Evolutionary conservation across 2,113 vertebrate species (phyloP), one percentile per base, ranked within the genome.

Genomic region (Tamias sibiricus): DNA sequence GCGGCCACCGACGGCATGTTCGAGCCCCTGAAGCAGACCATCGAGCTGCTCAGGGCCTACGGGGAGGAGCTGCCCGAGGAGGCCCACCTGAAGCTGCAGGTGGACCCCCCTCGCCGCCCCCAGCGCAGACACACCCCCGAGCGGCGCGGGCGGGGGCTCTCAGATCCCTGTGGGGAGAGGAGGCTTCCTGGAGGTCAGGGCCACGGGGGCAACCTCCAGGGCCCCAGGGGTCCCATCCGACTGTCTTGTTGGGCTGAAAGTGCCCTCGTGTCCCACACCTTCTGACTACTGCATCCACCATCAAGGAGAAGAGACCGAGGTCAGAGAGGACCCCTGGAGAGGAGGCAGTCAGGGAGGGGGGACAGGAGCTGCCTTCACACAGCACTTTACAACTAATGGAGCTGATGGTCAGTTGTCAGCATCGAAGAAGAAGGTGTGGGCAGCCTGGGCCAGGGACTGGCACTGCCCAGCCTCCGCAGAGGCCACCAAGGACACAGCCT

Each of bases 21-120:
- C 0, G 97, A 98, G 97, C 98, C 98, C 20, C 93, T 99, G 97
- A 98, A 97, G 95, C 98, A 99, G 24, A 98, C 98, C 0, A 92
- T 99, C 0, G 97, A 98, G 0, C 97, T 99, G 87, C 98, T 99
- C 22, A 98, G 93, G 96, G 68, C 79, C 0, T 99, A 99, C 0
- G 98, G 98, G 13, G 98, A 98, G 62, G 98, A 99, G 94, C 97
- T 99, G 95, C 98, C 98, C 0, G 98, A 99, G 89, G 98, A 98
- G 79, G 87, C 94, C 0, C 91, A 98, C 42, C n/a, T 91, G 80
- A 98, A 98, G 97, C 98, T 99, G 72, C 98, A 98, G 3, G 99
- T 98, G 17, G 69, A 95, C 0, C 0, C 16, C 47, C 20, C 19
- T 8, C 1, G 54, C 19, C 19, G 47, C 11, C 47, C 54, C 6